phyloP scores from a whole-genome alignment of 2,797 vertebrate genomes.

The Cetoscarus ocellatus region DNA sequence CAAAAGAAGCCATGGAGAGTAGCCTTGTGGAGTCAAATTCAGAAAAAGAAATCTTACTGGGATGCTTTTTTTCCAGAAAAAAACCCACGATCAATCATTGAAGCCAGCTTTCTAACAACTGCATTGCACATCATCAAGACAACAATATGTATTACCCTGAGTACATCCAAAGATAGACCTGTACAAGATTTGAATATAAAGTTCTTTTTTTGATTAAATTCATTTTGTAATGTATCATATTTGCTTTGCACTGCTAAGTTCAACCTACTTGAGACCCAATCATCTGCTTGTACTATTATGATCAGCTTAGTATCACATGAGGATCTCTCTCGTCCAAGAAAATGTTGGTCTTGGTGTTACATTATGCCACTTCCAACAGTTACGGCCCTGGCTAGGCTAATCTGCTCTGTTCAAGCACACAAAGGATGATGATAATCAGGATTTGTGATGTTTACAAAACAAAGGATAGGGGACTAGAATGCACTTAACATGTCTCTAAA shows the following conservation, averaged over 20 bases:
- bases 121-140: too few species aligned
- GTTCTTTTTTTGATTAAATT: background rate
- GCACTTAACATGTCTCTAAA: constrained; percentile 5
- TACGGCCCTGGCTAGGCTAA: background rate
- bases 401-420: constrained; percentile 20
- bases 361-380: constrained; percentile 2
- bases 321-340: constrained; percentile 5
- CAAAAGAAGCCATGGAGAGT: too few species aligned
- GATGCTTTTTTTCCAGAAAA: too few species aligned
- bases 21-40: too few species aligned
- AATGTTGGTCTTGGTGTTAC: constrained; percentile 12
- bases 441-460: constrained; percentile 8
- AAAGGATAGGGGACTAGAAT: background rate
- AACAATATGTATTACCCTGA: too few species aligned
- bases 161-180: too few species aligned
- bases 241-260: background rate
- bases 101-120: too few species aligned
- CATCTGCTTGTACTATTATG: background rate
- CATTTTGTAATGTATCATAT: background rate
- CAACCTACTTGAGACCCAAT: background rate
- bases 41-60: too few species aligned
- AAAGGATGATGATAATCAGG: background rate
- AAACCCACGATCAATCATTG: too few species aligned
- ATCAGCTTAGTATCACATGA: background rate
- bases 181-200: background rate